Percentiles rank a stretch among this genome's conserved stretches.
Evolutionary conservation across 2,113 vertebrate species (phyloP).

Genomic region (Orcinus orca): DNA sequence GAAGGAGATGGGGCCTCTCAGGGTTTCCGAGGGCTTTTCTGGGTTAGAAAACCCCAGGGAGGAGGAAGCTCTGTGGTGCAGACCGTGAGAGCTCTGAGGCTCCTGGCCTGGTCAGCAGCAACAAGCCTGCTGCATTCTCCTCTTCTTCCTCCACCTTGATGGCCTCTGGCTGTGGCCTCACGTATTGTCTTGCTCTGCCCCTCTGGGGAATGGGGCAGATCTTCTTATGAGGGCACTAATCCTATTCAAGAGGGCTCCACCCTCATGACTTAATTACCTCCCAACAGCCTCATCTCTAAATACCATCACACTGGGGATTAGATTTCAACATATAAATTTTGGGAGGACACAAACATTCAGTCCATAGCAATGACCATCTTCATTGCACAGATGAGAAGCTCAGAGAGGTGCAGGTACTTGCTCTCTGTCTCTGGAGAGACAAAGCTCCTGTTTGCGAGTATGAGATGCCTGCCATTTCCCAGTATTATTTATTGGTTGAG

Average conservation of each 20-base stretch:
- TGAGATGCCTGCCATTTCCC: background rate
- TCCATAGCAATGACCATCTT: background rate
- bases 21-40: too few relatives aligned
- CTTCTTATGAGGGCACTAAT: background rate
- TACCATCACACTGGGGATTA: background rate
- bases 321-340: background rate
- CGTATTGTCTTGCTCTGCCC: background rate
- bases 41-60: background rate
- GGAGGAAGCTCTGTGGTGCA: background rate
- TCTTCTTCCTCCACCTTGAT: background rate
- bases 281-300: background rate
- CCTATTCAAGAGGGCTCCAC: background rate
- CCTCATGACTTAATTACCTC: background rate
- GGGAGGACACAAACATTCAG: background rate
- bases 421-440: background rate
- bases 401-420: background rate
- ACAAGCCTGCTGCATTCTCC: background rate
- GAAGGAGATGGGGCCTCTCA: background rate
- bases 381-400: background rate
- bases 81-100: background rate
- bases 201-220: background rate
- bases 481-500: background rate
- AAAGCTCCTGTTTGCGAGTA: background rate
- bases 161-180: background rate
- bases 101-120: background rate